Evolutionary conservation across 1,140 invertebrate species (phyloP), one percentile per base, ranked within the genome.

Genomic region (Halyomorpha halys): DNA sequence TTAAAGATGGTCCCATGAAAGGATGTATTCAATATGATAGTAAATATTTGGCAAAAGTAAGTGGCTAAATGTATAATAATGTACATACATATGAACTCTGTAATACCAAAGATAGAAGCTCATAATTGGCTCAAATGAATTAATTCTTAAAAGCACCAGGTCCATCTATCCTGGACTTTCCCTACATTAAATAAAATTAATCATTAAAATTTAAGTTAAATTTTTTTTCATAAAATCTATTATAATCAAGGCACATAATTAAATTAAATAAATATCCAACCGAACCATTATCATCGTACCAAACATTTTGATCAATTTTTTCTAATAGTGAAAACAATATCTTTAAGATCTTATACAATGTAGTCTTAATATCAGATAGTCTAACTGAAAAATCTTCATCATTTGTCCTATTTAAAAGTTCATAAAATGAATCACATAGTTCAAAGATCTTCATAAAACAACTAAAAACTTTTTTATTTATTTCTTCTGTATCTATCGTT

Each of bases 241-340:
- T 56, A 23, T 56, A 56, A 25, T 56, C 53, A 16, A 56, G 23
- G 15, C 53, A 56, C 53, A 56, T 23, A 19, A 56, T 56, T 56
- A 56, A 56, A 56, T 56, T 56, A 56, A 23, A 25, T 5, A 56
- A 9, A 25, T 56, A n/a, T 23, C 18, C 18, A 23, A 16, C 23
- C 3, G 53, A 25, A 56, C 23, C 23, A 25, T 23, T 56, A 15
- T 23, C 23, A 27, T 25, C 15, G 27, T 23, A 56, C n/a, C 21
- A 49, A 49, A 5, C 6, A 5, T 15, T 56, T 23, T 53, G 51
- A 23, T 56, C 53, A 9, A 56, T 56, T 21, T 56, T 56, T 16
- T 56, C 15, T 27, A 56, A 27, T 27, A 56, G 19, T 3, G 53
- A 56, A 25, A 56, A 56, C 14, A 56, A 25, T 23, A 16, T 56